Conservation (phyloP, 2,113 vertebrate genomes). For the Crocuta crocuta region DNA sequence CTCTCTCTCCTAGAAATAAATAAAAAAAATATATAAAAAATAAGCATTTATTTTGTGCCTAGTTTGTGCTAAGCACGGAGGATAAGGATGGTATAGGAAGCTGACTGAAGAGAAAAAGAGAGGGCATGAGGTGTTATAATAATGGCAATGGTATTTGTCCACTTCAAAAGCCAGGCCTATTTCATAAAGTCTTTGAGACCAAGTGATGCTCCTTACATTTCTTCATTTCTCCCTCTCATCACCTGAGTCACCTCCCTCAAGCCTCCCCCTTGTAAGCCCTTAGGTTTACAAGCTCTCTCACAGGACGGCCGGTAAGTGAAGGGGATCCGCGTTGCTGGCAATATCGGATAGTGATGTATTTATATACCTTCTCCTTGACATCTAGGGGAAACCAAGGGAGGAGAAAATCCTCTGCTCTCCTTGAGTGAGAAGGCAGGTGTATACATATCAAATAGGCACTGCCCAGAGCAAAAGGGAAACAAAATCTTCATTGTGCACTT, state of each 20-base stretch:
- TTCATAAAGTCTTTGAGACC: background rate
- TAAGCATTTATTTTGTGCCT: background rate
- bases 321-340: background rate
- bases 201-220: background rate
- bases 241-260: background rate
- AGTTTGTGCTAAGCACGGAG: background rate
- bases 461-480: background rate
- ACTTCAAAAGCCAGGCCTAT: background rate
- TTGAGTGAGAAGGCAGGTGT: background rate
- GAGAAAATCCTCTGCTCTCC: background rate
- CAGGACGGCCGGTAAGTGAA: background rate
- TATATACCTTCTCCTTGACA: constrained; percentile 40
- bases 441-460: background rate
- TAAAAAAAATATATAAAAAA: background rate
- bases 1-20: too few relatives aligned
- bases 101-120: background rate
- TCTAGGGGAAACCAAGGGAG: constrained; percentile 14
- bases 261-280: background rate
- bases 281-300: background rate
- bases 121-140: background rate
- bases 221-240: background rate
- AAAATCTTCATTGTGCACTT: background rate
- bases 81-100: background rate
- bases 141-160: background rate
- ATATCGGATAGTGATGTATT: background rate